phyloP scores from a whole-genome alignment of 2,113 vertebrate genomes.

The Tympanuchus pallidicinctus region DNA sequence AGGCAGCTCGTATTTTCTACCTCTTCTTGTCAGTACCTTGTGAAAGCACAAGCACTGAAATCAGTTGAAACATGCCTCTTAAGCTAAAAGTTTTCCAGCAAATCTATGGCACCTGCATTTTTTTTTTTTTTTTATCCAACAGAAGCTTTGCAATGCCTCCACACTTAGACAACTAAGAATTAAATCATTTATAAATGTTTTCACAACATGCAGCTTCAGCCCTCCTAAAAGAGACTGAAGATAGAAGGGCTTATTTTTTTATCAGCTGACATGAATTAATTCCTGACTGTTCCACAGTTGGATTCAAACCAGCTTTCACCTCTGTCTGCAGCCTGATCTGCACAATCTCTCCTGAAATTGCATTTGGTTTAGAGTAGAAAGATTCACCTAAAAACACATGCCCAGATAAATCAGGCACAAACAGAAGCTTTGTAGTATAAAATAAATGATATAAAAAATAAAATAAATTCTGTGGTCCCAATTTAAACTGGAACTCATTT shows the following conservation, averaged over 20 bases:
- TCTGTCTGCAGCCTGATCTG: background rate
- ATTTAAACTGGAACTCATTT: background rate
- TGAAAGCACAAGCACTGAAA: background rate
- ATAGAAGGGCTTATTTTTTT: background rate
- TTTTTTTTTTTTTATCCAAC: background rate
- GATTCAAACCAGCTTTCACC: background rate
- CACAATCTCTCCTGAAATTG: background rate
- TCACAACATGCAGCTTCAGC: background rate
- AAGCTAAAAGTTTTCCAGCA: background rate
- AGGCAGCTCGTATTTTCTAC: background rate
- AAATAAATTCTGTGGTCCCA: too few relatives aligned
- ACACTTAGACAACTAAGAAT: background rate
- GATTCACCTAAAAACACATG: background rate
- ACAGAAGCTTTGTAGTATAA: background rate
- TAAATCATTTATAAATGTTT: background rate
- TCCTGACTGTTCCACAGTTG: background rate
- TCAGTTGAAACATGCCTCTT: background rate
- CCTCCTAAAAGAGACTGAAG: background rate
- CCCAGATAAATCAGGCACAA: background rate
- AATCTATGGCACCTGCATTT: background rate
- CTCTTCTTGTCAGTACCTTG: background rate
- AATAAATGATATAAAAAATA: background rate
- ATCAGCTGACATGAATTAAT: background rate
- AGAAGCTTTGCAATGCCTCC: background rate
- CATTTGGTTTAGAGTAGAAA: background rate